Conservation (phyloP, 2,113 vertebrate species). For the Clarias macrocephalus region DNA sequence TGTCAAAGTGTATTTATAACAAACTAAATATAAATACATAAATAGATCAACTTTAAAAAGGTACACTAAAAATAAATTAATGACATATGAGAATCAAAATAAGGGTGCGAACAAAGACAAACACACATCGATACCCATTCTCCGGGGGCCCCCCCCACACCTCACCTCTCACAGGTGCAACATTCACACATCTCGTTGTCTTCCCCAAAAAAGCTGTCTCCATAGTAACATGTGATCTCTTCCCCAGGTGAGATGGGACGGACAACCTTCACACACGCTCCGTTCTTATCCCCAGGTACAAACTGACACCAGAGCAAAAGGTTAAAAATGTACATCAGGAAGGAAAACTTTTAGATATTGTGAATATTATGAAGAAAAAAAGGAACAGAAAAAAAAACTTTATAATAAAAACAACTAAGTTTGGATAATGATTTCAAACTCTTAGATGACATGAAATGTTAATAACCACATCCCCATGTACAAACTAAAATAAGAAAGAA, state of each 20-base stretch:
- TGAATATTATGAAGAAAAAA: background rate
- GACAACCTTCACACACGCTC: conserved; percentile 86
- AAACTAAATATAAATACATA: background rate
- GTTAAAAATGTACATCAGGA: too few relatives aligned
- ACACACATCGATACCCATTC: background rate
- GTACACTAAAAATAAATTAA: background rate
- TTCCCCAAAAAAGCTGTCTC: conserved; percentile 90
- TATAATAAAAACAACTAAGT: background rate
- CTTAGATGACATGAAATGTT: background rate
- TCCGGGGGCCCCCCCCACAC: background rate
- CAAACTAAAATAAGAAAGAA: background rate
- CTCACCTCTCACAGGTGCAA: conserved; percentile 89
- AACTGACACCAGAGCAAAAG: conserved; percentile 65
- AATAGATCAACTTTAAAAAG: background rate
- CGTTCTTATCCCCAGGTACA: conserved; percentile 82
- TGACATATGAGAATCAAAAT: background rate
- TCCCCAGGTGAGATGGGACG: conserved; percentile 87
- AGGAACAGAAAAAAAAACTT: background rate
- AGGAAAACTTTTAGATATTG: background rate
- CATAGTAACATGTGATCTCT: conserved; percentile 93
- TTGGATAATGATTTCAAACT: too few relatives aligned
- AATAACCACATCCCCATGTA: background rate
- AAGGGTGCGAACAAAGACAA: too few relatives aligned
- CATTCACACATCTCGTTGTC: conserved; percentile 93
- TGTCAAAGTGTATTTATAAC: background rate